Percentiles rank a stretch among this genome's conserved stretches.
Conservation (phyloP, 2,888 invertebrate genomes). For the Frankliniella intonsa region DNA sequence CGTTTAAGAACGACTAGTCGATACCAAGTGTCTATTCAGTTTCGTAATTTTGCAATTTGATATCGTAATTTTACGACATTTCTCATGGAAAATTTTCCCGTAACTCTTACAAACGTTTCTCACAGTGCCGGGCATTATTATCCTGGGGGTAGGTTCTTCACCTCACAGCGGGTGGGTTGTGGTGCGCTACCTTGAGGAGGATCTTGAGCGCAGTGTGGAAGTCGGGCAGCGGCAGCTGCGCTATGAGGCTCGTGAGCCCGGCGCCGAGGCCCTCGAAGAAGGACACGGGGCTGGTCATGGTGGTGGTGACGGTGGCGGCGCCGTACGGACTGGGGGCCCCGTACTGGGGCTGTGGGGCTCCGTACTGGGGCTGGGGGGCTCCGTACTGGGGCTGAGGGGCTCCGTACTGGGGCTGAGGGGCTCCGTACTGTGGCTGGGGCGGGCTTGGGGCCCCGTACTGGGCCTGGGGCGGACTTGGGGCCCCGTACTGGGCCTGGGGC, state of each 20-base stretch:
- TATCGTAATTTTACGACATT: too few species aligned
- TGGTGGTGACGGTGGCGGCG: neutral
- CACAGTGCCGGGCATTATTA: too few species aligned
- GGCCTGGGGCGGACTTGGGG: neutral
- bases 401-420: neutral
- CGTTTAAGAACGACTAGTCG: too few species aligned
- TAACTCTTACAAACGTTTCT: too few species aligned
- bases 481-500: conserved; percentile 2
- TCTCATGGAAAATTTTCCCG: too few species aligned
- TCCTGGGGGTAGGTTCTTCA: too few species aligned
- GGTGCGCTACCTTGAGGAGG: neutral
- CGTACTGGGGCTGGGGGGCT: neutral
- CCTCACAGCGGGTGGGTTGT: too few species aligned
- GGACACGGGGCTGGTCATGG: neutral
- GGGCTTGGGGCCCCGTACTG: neutral
- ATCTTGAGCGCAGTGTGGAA: conserved; percentile 17
- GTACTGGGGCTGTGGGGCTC: neutral
- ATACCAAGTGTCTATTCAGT: too few species aligned
- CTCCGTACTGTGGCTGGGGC: neutral
- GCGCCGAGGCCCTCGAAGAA: conserved; percentile 15
- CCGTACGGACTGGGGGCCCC: neutral
- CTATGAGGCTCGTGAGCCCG: neutral
- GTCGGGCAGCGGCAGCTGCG: conserved; percentile 1
- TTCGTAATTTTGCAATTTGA: too few species aligned
- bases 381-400: conserved; percentile 1